Percentiles rank a stretch among this genome's conserved stretches.
phyloP scores from a whole-genome alignment of 2,797 vertebrate genomes.

The Brachyrhaphis roseni region DNA sequence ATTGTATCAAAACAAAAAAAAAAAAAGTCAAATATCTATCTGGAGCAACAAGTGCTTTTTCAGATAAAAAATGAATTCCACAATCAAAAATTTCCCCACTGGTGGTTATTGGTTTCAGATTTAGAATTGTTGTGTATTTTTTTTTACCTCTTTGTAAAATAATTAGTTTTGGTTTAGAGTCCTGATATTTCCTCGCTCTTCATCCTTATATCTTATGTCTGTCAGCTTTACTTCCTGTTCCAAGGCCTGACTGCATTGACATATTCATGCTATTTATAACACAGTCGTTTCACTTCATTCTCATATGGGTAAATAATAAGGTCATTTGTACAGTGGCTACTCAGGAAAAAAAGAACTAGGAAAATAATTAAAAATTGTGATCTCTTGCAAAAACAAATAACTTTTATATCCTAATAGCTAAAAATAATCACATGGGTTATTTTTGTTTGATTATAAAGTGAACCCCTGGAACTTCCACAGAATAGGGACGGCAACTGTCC shows the following conservation, averaged over 20 bases:
- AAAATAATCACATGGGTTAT: neutral
- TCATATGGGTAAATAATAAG: neutral
- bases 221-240: neutral
- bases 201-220: neutral
- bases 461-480: neutral
- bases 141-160: neutral
- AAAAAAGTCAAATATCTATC: neutral
- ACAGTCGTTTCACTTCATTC: neutral
- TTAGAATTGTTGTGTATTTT: neutral
- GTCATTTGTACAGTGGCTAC: neutral
- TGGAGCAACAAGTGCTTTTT: neutral
- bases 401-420: neutral
- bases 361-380: neutral
- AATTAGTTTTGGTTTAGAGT: neutral
- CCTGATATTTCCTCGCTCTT: neutral
- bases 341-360: neutral
- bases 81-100: neutral
- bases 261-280: neutral
- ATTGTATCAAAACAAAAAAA: constrained; percentile 12
- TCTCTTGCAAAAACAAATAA: neutral
- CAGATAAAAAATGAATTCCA: neutral
- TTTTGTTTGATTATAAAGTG: neutral
- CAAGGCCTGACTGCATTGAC: neutral
- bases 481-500: too few relatives aligned
- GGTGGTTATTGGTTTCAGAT: neutral